Conservation (phyloP, 1,140 invertebrate species). For the Rhagoletis zephyria region DNA sequence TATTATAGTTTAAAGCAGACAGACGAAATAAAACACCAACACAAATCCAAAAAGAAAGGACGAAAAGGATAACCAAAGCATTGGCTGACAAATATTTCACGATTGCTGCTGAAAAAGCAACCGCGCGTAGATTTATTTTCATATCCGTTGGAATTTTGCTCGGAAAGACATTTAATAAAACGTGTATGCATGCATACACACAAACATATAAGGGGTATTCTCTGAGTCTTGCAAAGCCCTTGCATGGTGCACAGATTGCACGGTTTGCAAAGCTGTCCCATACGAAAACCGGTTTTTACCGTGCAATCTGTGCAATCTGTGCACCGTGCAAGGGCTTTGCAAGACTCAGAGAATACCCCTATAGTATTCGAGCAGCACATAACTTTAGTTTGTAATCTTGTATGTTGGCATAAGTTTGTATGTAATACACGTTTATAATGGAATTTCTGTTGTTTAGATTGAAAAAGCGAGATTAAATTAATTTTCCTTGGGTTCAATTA, state of each 20-base stretch:
- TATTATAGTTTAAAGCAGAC: conserved; percentile 18
- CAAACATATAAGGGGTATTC: background rate
- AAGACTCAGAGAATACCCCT: too few relatives aligned
- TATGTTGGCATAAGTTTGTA: background rate
- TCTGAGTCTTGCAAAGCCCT: too few relatives aligned
- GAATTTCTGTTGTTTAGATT: conserved; percentile 35
- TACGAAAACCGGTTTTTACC: too few relatives aligned
- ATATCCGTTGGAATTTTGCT: conserved; percentile 23
- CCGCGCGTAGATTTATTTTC: conserved; percentile 16
- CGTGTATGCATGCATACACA: background rate
- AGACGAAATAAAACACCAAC: background rate
- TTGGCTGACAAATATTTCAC: background rate
- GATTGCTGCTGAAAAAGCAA: background rate
- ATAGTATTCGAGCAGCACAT: background rate
- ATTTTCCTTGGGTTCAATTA: conserved; percentile 34
- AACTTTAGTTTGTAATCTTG: background rate
- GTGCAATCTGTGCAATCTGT: too few relatives aligned
- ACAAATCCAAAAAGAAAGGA: background rate
- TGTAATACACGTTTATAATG: background rate
- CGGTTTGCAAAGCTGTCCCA: too few relatives aligned
- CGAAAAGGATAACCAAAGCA: background rate
- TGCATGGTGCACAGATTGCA: too few relatives aligned
- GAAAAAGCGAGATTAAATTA: conserved; percentile 40
- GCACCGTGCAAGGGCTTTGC: too few relatives aligned
- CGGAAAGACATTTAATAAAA: background rate